These are phyloP conservation scores for Drosophila neotestacea DNA, from an alignment of 2,888 invertebrate genomes.

Conservation along the genomic window DNA sequence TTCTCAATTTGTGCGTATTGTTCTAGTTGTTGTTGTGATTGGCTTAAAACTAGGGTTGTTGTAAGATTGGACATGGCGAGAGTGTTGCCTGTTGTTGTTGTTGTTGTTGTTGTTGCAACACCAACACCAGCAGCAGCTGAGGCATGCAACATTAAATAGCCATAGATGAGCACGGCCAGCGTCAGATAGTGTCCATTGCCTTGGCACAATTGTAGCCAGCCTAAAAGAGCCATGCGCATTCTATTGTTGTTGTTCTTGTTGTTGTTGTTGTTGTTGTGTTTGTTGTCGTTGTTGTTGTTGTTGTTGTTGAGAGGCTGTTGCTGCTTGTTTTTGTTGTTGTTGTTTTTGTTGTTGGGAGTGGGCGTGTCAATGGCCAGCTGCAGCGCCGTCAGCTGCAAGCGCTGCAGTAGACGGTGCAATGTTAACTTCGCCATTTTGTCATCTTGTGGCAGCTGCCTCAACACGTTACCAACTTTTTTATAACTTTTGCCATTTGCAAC, in stretches of 20 bases:
- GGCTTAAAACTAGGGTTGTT: constrained; percentile 34
- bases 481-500: constrained; percentile 70
- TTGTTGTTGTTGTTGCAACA: background rate
- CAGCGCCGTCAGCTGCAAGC: constrained; percentile 69
- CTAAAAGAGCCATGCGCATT: constrained; percentile 52
- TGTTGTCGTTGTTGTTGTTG: constrained; percentile 30
- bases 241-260: constrained; percentile 46
- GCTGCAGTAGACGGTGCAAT: constrained; percentile 69
- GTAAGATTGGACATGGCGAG: constrained; percentile 45
- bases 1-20: constrained; percentile 50
- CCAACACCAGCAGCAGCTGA: constrained; percentile 57
- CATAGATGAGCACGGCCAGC: constrained; percentile 80
- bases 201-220: constrained; percentile 69
- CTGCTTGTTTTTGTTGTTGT: constrained; percentile 21
- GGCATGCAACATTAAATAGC: constrained; percentile 81
- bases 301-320: constrained; percentile 30
- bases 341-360: constrained; percentile 33
- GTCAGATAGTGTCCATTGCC: constrained; percentile 68
- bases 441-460: constrained; percentile 63
- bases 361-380: constrained; percentile 59
- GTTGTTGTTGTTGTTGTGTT: constrained; percentile 19
- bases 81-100: constrained; percentile 24
- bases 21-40: constrained; percentile 31
- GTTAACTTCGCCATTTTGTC: constrained; percentile 78
- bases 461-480: constrained; percentile 51